Conservation (phyloP, 2,113 vertebrate genomes). For the Haemorhous mexicanus region DNA sequence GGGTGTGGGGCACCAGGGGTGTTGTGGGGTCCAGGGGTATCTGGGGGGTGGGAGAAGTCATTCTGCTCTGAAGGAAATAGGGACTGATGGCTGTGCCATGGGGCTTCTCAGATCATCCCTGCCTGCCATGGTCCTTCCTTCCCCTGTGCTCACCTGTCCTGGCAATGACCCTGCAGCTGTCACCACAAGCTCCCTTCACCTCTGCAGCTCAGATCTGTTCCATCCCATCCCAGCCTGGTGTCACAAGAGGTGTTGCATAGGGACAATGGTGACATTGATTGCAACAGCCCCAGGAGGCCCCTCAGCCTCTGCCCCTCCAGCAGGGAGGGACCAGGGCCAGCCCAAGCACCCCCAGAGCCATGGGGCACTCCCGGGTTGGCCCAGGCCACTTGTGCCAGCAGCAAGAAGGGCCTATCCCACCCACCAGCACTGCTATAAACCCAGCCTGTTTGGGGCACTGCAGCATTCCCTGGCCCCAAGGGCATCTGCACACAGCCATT, state of each 20-base stretch:
- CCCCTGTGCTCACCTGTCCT: neutral
- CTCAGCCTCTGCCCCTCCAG: too few relatives aligned
- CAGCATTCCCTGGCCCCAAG: neutral
- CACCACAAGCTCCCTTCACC: neutral
- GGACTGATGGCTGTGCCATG: neutral
- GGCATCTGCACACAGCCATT: neutral
- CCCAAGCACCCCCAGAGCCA: neutral
- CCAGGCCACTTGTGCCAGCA: neutral
- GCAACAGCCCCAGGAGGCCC: too few relatives aligned
- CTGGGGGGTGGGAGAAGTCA: accelerated
- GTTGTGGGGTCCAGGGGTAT: neutral
- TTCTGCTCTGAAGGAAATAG: neutral
- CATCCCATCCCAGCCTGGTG: neutral
- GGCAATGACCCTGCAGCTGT: neutral
- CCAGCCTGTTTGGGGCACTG: neutral
- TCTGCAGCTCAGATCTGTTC: neutral
- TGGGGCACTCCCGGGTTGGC: neutral
- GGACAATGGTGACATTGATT: too few relatives aligned
- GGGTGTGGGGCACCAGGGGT: accelerated
- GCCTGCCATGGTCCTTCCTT: neutral
- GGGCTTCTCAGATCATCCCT: neutral
- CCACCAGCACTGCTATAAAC: neutral
- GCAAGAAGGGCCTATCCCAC: neutral
- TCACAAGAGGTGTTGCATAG: neutral
- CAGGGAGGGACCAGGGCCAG: neutral